phyloP scores from a whole-genome alignment of 2,888 invertebrate genomes.

The Idaea biselata region DNA sequence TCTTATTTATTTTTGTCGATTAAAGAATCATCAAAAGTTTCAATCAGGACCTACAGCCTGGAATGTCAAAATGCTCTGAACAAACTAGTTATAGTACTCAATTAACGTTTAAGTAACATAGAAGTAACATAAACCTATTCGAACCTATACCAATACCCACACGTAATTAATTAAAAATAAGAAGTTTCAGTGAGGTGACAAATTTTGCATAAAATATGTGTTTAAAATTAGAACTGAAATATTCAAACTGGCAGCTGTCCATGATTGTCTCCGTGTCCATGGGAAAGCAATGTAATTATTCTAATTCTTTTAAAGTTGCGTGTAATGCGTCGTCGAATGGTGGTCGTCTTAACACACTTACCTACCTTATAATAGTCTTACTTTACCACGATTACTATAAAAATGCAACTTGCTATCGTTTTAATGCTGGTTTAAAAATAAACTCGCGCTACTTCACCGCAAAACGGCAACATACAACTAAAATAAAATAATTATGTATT shows the following conservation, averaged over 20 bases:
- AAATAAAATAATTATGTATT: slow-evolving; percentile 52
- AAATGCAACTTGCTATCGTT: slow-evolving; percentile 52
- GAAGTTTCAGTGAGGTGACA: neutral
- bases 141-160: too few species aligned
- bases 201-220: neutral
- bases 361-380: too few species aligned
- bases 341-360: slow-evolving; percentile 42
- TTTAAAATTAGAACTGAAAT: slow-evolving; percentile 11
- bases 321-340: slow-evolving; percentile 41
- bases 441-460: slow-evolving; percentile 54
- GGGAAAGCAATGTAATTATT: slow-evolving; percentile 38
- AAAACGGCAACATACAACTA: slow-evolving; percentile 49
- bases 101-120: too few species aligned
- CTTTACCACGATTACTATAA: slow-evolving; percentile 62
- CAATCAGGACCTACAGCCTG: too few species aligned
- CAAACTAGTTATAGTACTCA: too few species aligned
- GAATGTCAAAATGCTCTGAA: too few species aligned
- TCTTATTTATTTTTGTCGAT: neutral
- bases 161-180: neutral
- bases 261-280: slow-evolving; percentile 30
- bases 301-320: slow-evolving; percentile 46
- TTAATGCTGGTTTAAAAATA: slow-evolving; percentile 57
- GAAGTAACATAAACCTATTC: too few species aligned
- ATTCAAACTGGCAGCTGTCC: slow-evolving; percentile 31
- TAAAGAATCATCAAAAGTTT: too few species aligned